phyloP scores from a whole-genome alignment of 2,113 vertebrate genomes.

The Peromyscus polionotus region DNA sequence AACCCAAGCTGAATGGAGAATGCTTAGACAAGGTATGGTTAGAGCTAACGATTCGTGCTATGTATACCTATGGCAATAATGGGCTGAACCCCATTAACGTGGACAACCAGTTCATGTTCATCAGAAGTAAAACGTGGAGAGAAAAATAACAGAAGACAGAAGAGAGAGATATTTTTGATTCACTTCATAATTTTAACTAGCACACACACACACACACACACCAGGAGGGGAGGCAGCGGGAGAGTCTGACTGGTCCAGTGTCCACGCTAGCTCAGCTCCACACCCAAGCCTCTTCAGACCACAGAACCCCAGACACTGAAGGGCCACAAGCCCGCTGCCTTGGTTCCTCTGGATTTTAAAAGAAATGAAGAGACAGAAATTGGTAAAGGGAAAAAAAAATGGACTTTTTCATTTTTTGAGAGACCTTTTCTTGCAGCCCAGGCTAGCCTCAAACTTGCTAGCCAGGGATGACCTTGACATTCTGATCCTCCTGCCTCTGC shows the following conservation, averaged over 20 bases:
- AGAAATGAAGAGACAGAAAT: not conserved
- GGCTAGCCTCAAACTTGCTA: not conserved
- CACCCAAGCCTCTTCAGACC: not conserved
- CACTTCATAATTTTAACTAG: slow-evolving; percentile 20
- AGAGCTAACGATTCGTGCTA: not conserved
- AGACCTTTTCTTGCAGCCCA: not conserved
- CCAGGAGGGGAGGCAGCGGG: not conserved
- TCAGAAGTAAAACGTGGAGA: not conserved
- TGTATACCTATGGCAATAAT: no score
- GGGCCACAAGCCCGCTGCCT: not conserved
- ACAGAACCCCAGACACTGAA: not conserved
- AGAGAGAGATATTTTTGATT: not conserved
- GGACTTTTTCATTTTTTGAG: not conserved
- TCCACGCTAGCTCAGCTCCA: not conserved
- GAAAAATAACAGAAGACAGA: not conserved
- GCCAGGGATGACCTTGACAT: not conserved
- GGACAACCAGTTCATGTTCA: not conserved
- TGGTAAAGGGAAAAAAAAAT: not conserved
- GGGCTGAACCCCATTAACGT: no score
- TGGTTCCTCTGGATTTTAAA: not conserved
- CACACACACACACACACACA: no score
- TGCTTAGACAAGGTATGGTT: not conserved
- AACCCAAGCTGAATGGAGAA: not conserved
- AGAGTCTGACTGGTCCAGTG: not conserved
- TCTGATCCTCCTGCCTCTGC: not conserved